Evolutionary conservation across 2,113 vertebrate species (phyloP).

Genomic region (Gavialis gangeticus): DNA sequence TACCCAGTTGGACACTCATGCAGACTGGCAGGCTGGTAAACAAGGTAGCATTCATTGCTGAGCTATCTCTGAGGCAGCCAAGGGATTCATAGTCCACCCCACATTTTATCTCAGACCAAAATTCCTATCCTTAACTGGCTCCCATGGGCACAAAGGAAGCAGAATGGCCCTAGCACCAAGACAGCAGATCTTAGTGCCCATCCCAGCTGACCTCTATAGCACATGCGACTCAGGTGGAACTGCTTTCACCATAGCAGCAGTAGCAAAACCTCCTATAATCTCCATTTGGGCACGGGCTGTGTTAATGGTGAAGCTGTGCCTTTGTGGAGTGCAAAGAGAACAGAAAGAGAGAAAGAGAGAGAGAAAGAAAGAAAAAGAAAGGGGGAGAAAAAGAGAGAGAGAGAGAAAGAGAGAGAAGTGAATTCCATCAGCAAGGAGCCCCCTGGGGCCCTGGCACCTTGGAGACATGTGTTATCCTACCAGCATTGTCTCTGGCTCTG

Average conservation of each 20-base stretch:
- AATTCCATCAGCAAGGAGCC: constrained; percentile 44
- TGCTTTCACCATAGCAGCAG: constrained; percentile 24
- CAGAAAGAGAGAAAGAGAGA: background rate
- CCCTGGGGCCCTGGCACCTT: background rate
- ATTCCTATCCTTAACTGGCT: background rate
- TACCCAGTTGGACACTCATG: background rate
- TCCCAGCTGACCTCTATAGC: background rate
- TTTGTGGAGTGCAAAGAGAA: constrained; percentile 47
- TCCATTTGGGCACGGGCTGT: background rate
- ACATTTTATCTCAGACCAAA: background rate
- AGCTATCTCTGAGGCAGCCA: background rate
- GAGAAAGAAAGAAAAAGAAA: background rate
- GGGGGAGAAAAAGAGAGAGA: constrained; percentile 1
- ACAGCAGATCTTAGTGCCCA: background rate
- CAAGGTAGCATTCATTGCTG: background rate
- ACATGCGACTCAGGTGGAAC: background rate
- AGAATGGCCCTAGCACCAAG: background rate
- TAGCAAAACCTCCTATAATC: background rate
- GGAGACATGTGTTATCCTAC: background rate
- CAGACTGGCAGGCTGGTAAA: background rate
- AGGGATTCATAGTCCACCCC: background rate
- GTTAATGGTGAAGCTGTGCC: constrained; percentile 60
- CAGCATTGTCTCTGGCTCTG: background rate
- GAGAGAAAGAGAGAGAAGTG: constrained; percentile 34
- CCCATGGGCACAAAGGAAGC: background rate